Evolutionary conservation across 2,113 vertebrate genomes (phyloP).

Genomic region (Python bivittatus): DNA sequence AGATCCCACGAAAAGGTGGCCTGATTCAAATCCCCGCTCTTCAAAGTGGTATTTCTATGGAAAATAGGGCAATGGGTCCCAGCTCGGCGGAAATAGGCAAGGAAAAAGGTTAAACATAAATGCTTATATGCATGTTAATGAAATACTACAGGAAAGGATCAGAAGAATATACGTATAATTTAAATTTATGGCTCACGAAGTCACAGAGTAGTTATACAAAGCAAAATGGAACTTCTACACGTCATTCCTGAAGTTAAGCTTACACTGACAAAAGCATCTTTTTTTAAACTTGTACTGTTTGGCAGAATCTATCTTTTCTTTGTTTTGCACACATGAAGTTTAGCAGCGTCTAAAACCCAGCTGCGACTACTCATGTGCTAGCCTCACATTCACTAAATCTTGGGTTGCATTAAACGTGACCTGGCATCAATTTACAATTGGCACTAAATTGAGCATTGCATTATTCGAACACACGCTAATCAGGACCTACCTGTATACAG

Average conservation of each 20-base stretch:
- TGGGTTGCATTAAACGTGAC: background rate
- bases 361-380: too few species aligned
- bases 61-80: background rate
- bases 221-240: background rate
- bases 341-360: background rate
- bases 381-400: background rate
- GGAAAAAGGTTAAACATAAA: background rate
- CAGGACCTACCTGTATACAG: background rate
- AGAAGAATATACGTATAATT: background rate
- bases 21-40: background rate
- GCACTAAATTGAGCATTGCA: background rate
- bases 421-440: background rate
- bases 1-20: background rate
- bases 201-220: background rate
- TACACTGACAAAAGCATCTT: background rate
- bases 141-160: background rate
- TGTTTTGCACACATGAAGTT: background rate
- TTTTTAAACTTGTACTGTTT: background rate
- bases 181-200: background rate
- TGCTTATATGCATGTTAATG: background rate
- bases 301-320: background rate
- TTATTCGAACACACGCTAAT: background rate
- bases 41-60: background rate
- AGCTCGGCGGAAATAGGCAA: background rate
- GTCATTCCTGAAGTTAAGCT: background rate